These are phyloP conservation scores for Phylloscopus trochiloides DNA, from an alignment of 2,113 vertebrate species.

Conservation along the genomic window DNA sequence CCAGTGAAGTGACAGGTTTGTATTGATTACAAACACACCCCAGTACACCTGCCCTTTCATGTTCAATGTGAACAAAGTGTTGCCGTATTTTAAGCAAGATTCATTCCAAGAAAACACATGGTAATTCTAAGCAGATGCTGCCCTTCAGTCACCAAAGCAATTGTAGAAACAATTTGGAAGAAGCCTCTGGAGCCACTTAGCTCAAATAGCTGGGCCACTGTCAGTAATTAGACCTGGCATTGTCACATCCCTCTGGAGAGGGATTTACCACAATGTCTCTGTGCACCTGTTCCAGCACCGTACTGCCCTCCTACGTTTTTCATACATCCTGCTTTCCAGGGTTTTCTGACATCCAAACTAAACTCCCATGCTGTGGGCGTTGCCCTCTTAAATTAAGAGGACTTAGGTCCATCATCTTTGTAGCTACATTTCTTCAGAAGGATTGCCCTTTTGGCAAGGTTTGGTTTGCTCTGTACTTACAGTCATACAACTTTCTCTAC, in stretches of 20 bases:
- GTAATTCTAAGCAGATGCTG: neutral
- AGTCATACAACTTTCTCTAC: neutral
- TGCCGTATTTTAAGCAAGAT: neutral
- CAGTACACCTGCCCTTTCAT: neutral
- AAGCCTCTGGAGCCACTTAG: neutral
- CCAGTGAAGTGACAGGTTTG: neutral
- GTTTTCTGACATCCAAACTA: neutral
- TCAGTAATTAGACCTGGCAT: neutral
- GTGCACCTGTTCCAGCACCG: neutral
- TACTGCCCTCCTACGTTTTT: neutral
- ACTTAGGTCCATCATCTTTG: neutral
- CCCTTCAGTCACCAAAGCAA: neutral
- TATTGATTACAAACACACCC: neutral
- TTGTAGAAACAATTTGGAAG: neutral
- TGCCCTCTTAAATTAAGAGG: neutral
- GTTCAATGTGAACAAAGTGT: neutral
- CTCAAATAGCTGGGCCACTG: neutral
- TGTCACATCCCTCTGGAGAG: neutral
- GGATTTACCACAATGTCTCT: neutral
- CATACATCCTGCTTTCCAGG: neutral
- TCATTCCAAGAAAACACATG: neutral
- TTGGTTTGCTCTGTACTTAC: neutral
- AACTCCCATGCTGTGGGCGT: neutral
- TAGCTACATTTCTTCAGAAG: neutral
- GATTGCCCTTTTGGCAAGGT: neutral